phyloP scores from a whole-genome alignment of 2,797 vertebrate genomes.

The Botia almorhae region DNA sequence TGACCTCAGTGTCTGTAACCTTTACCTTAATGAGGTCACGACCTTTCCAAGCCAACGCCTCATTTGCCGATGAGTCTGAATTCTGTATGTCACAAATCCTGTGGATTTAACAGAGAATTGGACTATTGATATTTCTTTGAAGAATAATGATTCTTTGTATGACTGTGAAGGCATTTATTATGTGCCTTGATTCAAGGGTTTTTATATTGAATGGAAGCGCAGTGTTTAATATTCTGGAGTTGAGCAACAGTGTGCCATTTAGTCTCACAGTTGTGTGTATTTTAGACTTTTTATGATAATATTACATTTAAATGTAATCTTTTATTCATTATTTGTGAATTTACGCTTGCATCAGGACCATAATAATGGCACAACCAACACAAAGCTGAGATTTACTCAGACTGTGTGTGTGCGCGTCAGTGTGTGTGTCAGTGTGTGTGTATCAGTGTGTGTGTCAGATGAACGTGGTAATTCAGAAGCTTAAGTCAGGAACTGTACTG shows the following conservation, averaged over 20 bases:
- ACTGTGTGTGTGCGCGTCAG: background rate
- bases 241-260: background rate
- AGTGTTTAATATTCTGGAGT: background rate
- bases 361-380: conserved; percentile 10
- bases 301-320: conserved; percentile 25
- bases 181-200: background rate
- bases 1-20: conserved; percentile 40
- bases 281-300: conserved; percentile 4
- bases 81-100: background rate
- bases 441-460: background rate
- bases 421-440: conserved; percentile 19
- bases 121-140: background rate
- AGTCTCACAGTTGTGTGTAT: background rate
- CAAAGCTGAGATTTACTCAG: conserved; percentile 4
- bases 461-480: conserved; percentile 15
- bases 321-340: conserved; percentile 36
- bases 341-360: conserved; percentile 9
- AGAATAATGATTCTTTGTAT: background rate
- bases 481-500: conserved; percentile 7
- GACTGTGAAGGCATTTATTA: background rate
- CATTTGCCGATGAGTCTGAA: conserved; percentile 35
- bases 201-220: too few species aligned
- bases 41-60: conserved; percentile 53
- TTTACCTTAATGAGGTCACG: conserved; percentile 22
- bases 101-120: background rate